A percentile compares a stretch with the other conserved stretches of the same genome.
phyloP scores from a whole-genome alignment of 2,888 invertebrate genomes.

The Malacosoma neustria region DNA sequence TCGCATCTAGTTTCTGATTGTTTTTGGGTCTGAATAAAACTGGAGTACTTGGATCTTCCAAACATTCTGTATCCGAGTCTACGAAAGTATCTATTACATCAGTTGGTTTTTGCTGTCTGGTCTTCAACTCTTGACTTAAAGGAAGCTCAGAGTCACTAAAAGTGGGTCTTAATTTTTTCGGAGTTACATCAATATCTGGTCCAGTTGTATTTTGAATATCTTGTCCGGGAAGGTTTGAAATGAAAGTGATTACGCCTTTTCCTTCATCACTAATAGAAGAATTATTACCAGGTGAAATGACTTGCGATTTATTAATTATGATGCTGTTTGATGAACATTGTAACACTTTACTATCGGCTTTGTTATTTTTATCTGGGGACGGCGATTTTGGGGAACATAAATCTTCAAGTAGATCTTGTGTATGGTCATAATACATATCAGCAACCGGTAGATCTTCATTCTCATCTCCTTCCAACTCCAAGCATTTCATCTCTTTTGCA shows the following conservation, averaged over 20 bases:
- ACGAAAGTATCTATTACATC: conserved; percentile 31
- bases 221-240: conserved; percentile 24
- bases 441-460: too few relatives aligned
- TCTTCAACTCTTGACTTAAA: conserved; percentile 56
- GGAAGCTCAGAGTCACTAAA: conserved; percentile 47
- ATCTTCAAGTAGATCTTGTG: conserved; percentile 52
- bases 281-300: conserved; percentile 2
- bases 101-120: conserved; percentile 11
- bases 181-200: conserved; percentile 43
- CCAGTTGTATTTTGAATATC: conserved; percentile 35
- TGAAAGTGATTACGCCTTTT: conserved; percentile 22
- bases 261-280: conserved; percentile 15
- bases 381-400: conserved; percentile 40
- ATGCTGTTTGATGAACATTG: neutral
- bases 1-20: conserved; percentile 24
- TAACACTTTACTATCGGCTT: conserved; percentile 13
- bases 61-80: conserved; percentile 45
- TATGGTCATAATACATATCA: conserved; percentile 45
- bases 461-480: neutral
- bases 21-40: conserved; percentile 32
- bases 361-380: conserved; percentile 9
- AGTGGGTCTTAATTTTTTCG: conserved; percentile 36
- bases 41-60: conserved; percentile 35
- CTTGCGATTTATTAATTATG: neutral
- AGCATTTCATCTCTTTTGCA: conserved; percentile 5